phyloP scores from a whole-genome alignment of 2,113 vertebrate genomes.

The Leuciscus idus region DNA sequence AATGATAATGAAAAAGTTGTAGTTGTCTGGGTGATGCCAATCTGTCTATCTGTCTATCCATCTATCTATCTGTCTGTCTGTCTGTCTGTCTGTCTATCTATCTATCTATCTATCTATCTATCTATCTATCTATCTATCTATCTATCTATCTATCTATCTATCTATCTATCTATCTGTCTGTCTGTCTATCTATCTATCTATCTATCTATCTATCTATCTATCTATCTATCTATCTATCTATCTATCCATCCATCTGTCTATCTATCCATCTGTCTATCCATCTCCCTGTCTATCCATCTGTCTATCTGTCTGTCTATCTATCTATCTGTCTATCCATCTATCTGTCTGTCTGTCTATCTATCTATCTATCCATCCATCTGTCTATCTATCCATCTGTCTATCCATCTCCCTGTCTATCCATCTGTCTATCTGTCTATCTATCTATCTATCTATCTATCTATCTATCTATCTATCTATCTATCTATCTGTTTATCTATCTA shows the following conservation, averaged over 20 bases:
- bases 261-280: not conserved
- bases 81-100: not conserved
- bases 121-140: not conserved
- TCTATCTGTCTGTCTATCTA: not conserved
- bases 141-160: not conserved
- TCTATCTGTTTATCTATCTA: rapidly evolving
- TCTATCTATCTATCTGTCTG: not conserved
- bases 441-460: too few relatives aligned
- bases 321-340: not conserved
- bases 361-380: too few relatives aligned
- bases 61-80: not conserved
- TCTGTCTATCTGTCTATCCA: too few relatives aligned
- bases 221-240: not conserved
- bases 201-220: not conserved
- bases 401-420: too few relatives aligned
- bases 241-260: not conserved
- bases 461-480: rapidly evolving
- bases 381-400: too few relatives aligned
- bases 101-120: not conserved
- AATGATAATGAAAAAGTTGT: not conserved
- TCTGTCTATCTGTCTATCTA: too few relatives aligned
- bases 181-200: not conserved
- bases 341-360: too few relatives aligned
- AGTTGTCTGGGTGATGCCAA: too few relatives aligned
- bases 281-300: not conserved